phyloP scores from a whole-genome alignment of 2,113 vertebrate species.

The Alaudala cheleensis region DNA sequence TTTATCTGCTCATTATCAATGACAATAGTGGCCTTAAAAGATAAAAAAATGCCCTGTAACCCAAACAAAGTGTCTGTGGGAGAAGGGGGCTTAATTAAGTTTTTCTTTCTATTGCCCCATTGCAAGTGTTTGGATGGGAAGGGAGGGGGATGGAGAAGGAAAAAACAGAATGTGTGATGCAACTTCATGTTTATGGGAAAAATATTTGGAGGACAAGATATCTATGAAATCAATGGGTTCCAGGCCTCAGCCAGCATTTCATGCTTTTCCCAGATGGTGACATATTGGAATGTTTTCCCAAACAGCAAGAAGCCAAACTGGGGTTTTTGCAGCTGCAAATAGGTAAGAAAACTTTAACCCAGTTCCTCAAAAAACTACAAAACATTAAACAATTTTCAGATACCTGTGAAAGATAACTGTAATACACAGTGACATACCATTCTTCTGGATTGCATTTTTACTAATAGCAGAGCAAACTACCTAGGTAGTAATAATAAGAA shows the following conservation, averaged over 20 bases:
- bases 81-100: not conserved
- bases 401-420: not conserved
- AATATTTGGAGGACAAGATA: conserved; percentile 40
- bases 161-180: conserved; percentile 12
- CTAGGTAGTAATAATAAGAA: conserved; percentile 8
- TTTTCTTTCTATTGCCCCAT: not conserved
- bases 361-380: not conserved
- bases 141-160: not conserved
- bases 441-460: not conserved
- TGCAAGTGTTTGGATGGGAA: not conserved
- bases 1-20: conserved; percentile 17
- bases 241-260: conserved; percentile 59
- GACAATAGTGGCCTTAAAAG: not conserved
- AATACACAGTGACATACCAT: not conserved
- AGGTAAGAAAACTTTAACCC: conserved; percentile 33
- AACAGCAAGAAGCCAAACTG: conserved; percentile 70
- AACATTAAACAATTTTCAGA: not conserved
- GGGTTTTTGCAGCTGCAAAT: conserved; percentile 48
- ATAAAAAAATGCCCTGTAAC: not conserved
- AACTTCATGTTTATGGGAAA: conserved; percentile 54
- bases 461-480: not conserved
- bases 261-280: conserved; percentile 71
- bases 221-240: conserved; percentile 67
- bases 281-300: conserved; percentile 69
- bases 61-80: not conserved